Evolutionary conservation across 2,888 invertebrate genomes (phyloP).

Genomic region (Thereva unica): DNA sequence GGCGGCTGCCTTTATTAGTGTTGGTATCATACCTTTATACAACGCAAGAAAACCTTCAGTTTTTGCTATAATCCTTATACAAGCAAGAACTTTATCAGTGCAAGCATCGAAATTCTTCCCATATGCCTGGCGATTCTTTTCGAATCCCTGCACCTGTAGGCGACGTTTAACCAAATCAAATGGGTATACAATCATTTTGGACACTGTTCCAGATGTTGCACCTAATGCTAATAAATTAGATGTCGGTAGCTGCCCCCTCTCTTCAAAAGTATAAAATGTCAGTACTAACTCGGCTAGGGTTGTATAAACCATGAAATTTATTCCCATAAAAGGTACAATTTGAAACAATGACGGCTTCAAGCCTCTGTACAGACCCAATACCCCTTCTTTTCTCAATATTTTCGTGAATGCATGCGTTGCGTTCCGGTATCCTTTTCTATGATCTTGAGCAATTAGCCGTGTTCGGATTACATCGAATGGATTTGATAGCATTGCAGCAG

Average conservation of each 20-base stretch:
- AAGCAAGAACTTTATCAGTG: neutral
- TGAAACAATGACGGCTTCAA: neutral
- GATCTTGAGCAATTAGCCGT: conserved; percentile 1
- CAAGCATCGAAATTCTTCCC: neutral
- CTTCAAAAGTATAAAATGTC: neutral
- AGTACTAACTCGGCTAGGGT: neutral
- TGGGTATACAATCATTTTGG: neutral
- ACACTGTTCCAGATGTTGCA: neutral
- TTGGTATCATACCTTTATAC: conserved; percentile 12
- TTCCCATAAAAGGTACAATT: neutral
- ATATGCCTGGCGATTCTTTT: neutral
- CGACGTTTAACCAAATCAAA: conserved; percentile 2
- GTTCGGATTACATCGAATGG: conserved; percentile 5
- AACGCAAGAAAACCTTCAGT: neutral
- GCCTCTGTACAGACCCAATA: neutral
- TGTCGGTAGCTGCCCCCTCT: neutral
- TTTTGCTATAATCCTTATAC: neutral
- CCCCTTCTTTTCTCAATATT: neutral
- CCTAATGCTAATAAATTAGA: neutral
- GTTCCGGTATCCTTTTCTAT: neutral
- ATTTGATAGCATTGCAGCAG: neutral
- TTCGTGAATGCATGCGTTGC: neutral
- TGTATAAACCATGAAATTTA: conserved; percentile 14
- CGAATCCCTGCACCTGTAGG: conserved; percentile 7
- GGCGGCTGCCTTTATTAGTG: neutral